Evolutionary conservation across 1,140 invertebrate species (phyloP), one percentile per base, ranked within the genome.

Genomic region (Schlechtendalia chinensis): DNA sequence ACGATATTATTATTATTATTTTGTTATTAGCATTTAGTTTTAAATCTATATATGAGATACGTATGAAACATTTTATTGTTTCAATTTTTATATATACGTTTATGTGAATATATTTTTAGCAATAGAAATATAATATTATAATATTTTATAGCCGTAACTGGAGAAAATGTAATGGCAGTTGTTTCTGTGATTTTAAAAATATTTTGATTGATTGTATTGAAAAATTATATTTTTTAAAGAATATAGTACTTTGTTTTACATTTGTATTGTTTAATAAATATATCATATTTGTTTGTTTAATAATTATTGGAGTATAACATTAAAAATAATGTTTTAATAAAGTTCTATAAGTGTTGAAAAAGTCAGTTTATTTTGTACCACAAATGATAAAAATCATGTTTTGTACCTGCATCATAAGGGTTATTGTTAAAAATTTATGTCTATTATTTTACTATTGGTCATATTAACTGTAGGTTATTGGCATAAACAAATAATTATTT

Each of bases 191-290:
- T 79, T 58, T 79, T 79, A 79, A 58, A 79, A 61, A 61, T 79
- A 79, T 79, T 61, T 79, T 79, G 75, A 79, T 79, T 79, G 74
- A 79, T 61, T 79, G 75, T 79, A 79, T 79, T 79, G 32, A 79
- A 24, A 75, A 63, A 72, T 72, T 72, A 61, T 79, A 79, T 79
- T 56, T 79, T 79, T 63, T 50, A 56, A 61, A 63, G 39, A 79
- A 79, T 79, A 79, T 63, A 79, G 39, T 50, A 63, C 22, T 79
- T 79, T 79, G 75, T 79, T 79, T n/a, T 79, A 39, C 75, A 79
- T 59, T 39, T 77, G 45, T 47, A 1, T 47, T 69, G 65, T 69
- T 69, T 69, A 45, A 50, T 67, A 67, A 67, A 39, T 22, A 67
- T 22, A 22, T 4, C 2, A 53, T 16, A 14, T 53, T 53, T 54